phyloP scores from a whole-genome alignment of 2,888 invertebrate genomes.

The Trachelus iudaicus region DNA sequence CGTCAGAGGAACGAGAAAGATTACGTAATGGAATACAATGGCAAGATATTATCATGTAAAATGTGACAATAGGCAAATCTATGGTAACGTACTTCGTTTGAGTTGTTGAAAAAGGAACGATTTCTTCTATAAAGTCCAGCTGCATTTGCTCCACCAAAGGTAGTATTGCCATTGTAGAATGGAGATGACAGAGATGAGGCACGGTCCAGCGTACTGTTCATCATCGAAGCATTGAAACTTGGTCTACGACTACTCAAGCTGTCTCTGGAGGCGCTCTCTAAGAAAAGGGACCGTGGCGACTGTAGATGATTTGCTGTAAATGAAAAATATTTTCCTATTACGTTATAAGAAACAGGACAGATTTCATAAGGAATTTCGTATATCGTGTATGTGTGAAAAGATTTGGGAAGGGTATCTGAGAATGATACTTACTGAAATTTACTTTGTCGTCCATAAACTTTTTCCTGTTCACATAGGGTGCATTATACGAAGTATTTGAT shows the following conservation, averaged over 20 bases:
- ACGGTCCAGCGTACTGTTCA: slow-evolving; percentile 64
- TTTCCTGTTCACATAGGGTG: slow-evolving; percentile 48
- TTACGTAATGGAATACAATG: too few species aligned
- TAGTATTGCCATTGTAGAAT: slow-evolving; percentile 80
- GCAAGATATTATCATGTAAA: not conserved
- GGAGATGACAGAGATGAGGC: slow-evolving; percentile 70
- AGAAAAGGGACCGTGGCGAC: slow-evolving; percentile 61
- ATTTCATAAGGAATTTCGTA: not conserved
- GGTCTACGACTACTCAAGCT: slow-evolving; percentile 68
- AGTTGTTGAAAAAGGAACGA: slow-evolving; percentile 44
- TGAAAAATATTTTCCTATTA: slow-evolving; percentile 10
- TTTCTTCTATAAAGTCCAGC: slow-evolving; percentile 51
- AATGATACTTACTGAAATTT: slow-evolving; percentile 47
- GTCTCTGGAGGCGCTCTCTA: slow-evolving; percentile 63
- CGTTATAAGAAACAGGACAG: not conserved
- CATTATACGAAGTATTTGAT: slow-evolving; percentile 41
- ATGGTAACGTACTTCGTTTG: slow-evolving; percentile 41
- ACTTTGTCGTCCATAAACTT: slow-evolving; percentile 55
- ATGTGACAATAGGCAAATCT: not conserved
- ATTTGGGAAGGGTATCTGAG: not conserved
- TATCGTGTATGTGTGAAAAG: not conserved
- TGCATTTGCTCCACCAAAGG: slow-evolving; percentile 78
- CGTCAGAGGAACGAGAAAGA: not conserved
- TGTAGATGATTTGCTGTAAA: slow-evolving; percentile 56
- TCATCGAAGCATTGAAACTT: slow-evolving; percentile 67